A percentile compares a stretch with the other conserved stretches of the same genome.
These are phyloP conservation scores for Pseudorhiza aurosa DNA, from an alignment of 30 jellyfish, hydroid and myxozoan genomes.

Conservation along the genomic window DNA sequence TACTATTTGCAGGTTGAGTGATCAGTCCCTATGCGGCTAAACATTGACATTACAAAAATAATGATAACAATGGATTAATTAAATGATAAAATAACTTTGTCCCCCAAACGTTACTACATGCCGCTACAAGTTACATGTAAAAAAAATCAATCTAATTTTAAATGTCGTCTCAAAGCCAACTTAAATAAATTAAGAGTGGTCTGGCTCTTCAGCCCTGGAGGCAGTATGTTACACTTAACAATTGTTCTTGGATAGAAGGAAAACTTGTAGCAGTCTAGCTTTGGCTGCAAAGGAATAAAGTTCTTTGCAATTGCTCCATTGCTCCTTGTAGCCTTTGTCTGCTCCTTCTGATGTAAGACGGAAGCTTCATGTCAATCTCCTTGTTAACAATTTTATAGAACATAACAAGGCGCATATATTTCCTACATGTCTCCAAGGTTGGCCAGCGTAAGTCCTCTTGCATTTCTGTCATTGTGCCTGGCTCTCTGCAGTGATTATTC, in stretches of 20 bases:
- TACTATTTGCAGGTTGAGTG: too few species aligned
- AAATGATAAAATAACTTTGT: too few species aligned
- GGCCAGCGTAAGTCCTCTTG: constrained; percentile 65
- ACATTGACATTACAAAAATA: too few species aligned
- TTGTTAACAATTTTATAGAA: constrained; percentile 26
- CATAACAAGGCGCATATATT: constrained; percentile 30
- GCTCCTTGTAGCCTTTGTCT: constrained; percentile 71
- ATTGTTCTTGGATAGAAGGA: constrained; percentile 59
- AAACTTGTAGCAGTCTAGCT: constrained; percentile 55
- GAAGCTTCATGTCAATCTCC: constrained; percentile 47
- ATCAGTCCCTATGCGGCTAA: too few species aligned
- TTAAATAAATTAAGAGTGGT: constrained; percentile 12
- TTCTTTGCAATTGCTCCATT: constrained; percentile 52
- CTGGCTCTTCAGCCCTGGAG: constrained; percentile 59
- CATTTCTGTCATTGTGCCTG: constrained; percentile 66
- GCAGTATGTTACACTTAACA: constrained; percentile 65
- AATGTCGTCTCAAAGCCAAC: constrained; percentile 31
- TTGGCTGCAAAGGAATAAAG: constrained; percentile 57
- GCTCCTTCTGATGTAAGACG: constrained; percentile 36
- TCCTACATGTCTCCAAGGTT: constrained; percentile 38
- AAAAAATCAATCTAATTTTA: constrained; percentile 39
- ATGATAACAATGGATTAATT: too few species aligned
- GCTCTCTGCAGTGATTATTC: constrained; percentile 45
- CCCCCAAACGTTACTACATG: too few species aligned
- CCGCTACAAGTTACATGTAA: too few species aligned